Base-by-base conservation (phyloP, 2,888 invertebrate species). In the Phaedon cochleariae region DNA sequence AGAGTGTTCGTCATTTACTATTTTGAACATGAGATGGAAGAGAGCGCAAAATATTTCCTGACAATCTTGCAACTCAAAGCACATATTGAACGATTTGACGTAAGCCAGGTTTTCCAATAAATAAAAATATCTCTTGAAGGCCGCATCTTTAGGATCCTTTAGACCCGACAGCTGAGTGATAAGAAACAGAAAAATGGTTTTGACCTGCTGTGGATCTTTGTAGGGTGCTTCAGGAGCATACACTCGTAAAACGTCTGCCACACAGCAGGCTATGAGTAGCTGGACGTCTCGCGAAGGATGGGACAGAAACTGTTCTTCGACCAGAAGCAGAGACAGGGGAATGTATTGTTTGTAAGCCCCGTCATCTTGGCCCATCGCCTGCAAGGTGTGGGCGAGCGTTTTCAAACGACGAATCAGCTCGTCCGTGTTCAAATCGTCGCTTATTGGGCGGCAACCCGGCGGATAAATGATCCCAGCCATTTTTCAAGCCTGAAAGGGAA, bases 181-280 rank as follows among this genome's bases (percentile, higher is more conserved):
- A 70, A 98, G 88, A 85, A 98, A 98, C 84, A 95, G 86, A 85
- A 98, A 98, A 82, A 96, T 95, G 17, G 91, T 91, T 86, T 92
- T 93, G 65, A 98, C 92, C 87, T 97, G 96, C 68, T 95, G 94
- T 68, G 94, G 92, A 81, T 97, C 97, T 84, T 96, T 97, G 82
- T 97, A 98, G 0, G 98, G 98, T 37, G 97, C 97, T 81, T 98
- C 97, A 0, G 98, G 98, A 1, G 98, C 98, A 84, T 97, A 98
- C 5, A 98, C 95, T 65, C 98, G 86, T 71, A 98, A 89, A 31
- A 98, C 95, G 84, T 98, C 98, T 5, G 98, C 98, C 79, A 98
- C 95, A 82, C 98, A 98, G 84, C 98, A 98, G 0, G 98, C 98
- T 66, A 97, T 95, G 34, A 98, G 86, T 57, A 98, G 86, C 81